Evolutionary conservation across 2,888 invertebrate species (phyloP).

Genomic region (Cerceris ruficornis): DNA sequence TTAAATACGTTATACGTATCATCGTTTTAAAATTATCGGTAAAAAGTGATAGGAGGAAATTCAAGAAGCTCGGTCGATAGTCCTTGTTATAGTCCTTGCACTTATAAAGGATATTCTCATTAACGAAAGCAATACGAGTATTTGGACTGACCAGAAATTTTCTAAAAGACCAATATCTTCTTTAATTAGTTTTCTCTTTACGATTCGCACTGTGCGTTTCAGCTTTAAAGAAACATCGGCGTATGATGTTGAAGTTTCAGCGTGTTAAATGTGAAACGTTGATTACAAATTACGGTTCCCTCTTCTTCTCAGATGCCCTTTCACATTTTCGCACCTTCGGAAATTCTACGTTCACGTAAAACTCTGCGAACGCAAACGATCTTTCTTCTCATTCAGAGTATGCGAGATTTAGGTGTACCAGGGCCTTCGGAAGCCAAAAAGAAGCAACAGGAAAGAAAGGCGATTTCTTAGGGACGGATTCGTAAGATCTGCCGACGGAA

Average conservation of each 20-base stretch:
- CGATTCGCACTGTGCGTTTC: neutral
- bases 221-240: neutral
- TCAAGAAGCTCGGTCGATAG: neutral
- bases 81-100: too few species aligned
- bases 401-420: too few species aligned
- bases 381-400: too few species aligned
- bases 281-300: constrained; percentile 29
- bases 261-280: constrained; percentile 28
- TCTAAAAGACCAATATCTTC: constrained; percentile 7
- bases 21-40: neutral
- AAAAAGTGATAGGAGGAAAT: neutral
- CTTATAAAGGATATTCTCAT: neutral
- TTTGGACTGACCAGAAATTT: constrained; percentile 26
- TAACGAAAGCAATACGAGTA: constrained; percentile 51
- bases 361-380: constrained; percentile 2
- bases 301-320: constrained; percentile 28
- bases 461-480: neutral
- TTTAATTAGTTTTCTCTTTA: neutral
- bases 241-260: constrained; percentile 4
- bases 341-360: neutral
- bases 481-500: neutral
- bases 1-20: neutral
- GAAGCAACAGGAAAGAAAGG: too few species aligned
- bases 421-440: too few species aligned
- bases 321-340: neutral